phyloP scores from a whole-genome alignment of 2,888 invertebrate genomes.

The Epinotia brunnichana region DNA sequence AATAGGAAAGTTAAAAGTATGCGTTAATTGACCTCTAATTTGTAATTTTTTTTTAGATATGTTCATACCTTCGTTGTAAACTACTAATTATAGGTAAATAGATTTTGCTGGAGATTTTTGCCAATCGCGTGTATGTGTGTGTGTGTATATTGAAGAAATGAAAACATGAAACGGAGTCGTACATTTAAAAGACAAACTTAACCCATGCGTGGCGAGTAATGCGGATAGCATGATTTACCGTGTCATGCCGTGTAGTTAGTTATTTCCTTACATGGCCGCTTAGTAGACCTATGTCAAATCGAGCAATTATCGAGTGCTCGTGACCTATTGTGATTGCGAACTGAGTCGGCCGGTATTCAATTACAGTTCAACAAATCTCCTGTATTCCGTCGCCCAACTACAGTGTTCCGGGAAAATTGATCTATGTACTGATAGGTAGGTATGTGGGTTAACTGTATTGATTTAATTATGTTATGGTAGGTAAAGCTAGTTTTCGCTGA shows the following conservation, averaged over 20 bases:
- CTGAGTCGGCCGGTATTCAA: slow-evolving; percentile 35
- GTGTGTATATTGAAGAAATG: neutral
- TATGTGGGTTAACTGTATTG: neutral
- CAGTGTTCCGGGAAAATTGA: slow-evolving; percentile 19
- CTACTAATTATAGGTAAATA: too few relatives aligned
- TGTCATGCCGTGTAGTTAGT: slow-evolving; percentile 13
- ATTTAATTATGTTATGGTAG: slow-evolving; percentile 8
- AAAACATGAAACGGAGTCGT: neutral
- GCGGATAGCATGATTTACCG: neutral
- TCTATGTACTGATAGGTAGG: slow-evolving; percentile 9
- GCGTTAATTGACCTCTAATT: too few relatives aligned
- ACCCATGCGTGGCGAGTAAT: too few relatives aligned
- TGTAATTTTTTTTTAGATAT: too few relatives aligned
- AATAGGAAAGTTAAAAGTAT: too few relatives aligned
- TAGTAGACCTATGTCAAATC: slow-evolving; percentile 39
- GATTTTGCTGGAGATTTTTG: neutral
- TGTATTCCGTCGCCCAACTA: slow-evolving; percentile 14
- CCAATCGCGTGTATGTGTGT: too few relatives aligned
- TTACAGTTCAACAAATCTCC: slow-evolving; percentile 39
- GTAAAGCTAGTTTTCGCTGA: neutral
- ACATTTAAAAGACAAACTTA: too few relatives aligned
- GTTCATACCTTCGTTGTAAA: too few relatives aligned
- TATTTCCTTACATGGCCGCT: slow-evolving; percentile 34
- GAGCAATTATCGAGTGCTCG: slow-evolving; percentile 40
- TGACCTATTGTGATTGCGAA: slow-evolving; percentile 40